These are phyloP conservation scores for Azemiops feae DNA, from an alignment of 2,113 vertebrate genomes.

Conservation along the genomic window DNA sequence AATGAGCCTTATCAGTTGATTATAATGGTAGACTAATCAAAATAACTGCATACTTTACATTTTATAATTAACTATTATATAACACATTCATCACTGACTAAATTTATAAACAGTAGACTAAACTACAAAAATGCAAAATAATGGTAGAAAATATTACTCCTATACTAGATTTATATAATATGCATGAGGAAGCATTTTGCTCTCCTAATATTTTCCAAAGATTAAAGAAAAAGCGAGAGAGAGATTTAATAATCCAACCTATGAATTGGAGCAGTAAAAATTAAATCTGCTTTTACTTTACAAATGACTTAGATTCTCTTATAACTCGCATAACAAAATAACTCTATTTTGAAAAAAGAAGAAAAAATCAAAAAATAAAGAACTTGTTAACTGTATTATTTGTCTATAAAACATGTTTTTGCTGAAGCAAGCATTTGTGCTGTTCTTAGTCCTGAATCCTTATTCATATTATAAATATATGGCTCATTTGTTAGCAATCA, in stretches of 20 bases:
- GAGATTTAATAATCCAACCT: neutral
- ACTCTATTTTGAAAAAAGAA: neutral
- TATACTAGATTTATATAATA: neutral
- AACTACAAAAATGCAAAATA: neutral
- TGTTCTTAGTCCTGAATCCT: conserved; percentile 5
- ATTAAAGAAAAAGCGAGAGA: neutral
- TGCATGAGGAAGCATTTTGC: neutral
- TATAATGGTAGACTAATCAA: neutral
- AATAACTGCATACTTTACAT: neutral
- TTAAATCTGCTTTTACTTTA: neutral
- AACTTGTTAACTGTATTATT: neutral
- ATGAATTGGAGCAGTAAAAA: neutral
- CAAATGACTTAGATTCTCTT: conserved; percentile 2
- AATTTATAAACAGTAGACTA: conserved; percentile 12
- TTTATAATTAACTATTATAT: conserved; percentile 4
- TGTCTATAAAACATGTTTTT: neutral
- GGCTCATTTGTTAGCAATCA: neutral
- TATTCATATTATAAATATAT: neutral
- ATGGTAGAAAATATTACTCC: neutral
- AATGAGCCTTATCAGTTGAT: neutral
- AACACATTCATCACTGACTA: neutral
- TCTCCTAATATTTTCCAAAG: neutral
- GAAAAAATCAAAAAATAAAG: neutral
- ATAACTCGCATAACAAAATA: neutral
- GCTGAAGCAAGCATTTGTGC: fast-evolving